phyloP scores from a whole-genome alignment of 2,888 invertebrate species.

The Mythimna albipuncta region DNA sequence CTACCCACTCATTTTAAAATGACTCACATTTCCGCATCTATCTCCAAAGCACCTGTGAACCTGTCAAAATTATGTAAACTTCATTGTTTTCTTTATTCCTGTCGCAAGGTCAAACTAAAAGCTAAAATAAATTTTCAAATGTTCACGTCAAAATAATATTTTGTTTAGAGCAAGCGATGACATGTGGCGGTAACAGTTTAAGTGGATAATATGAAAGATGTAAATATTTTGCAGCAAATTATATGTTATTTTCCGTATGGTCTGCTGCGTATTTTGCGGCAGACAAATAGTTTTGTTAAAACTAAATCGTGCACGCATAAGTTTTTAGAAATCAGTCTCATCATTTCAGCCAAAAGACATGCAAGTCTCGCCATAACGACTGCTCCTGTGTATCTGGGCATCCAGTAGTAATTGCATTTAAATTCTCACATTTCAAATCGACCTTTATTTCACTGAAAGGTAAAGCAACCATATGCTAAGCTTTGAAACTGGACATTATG shows the following conservation, averaged over 20 bases:
- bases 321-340: not conserved
- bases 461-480: too few species aligned
- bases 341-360: too few species aligned
- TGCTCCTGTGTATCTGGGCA: too few species aligned
- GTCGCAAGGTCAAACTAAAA: constrained; percentile 61
- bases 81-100: constrained; percentile 69
- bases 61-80: constrained; percentile 61
- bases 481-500: too few species aligned
- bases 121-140: constrained; percentile 63
- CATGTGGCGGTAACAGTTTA: constrained; percentile 43
- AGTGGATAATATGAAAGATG: constrained; percentile 38
- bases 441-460: too few species aligned
- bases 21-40: constrained; percentile 61
- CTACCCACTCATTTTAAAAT: constrained; percentile 30
- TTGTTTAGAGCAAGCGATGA: constrained; percentile 52
- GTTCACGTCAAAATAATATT: constrained; percentile 60
- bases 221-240: constrained; percentile 47
- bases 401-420: too few species aligned
- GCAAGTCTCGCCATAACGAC: too few species aligned
- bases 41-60: constrained; percentile 63
- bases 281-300: not conserved
- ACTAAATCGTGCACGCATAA: not conserved
- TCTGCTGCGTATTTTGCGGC: not conserved
- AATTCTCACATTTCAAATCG: too few species aligned
- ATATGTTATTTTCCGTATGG: constrained; percentile 21